Evolutionary conservation across 2,888 invertebrate species (phyloP).

Genomic region (Caenorhabditis macrosperma): DNA sequence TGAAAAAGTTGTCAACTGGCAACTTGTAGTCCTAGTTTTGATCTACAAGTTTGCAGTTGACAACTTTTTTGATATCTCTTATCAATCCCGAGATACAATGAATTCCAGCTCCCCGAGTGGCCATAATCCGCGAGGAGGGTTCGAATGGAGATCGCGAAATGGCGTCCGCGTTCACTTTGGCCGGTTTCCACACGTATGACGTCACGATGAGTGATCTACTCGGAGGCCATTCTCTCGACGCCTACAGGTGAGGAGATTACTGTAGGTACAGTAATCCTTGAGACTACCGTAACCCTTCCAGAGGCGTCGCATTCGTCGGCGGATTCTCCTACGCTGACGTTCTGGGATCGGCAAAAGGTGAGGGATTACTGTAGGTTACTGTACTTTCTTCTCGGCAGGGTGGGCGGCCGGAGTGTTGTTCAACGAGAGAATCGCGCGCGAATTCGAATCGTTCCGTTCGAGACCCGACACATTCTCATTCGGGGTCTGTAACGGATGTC

Average conservation of each 20-base stretch:
- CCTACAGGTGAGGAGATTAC: slow-evolving; percentile 27
- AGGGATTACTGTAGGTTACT: neutral
- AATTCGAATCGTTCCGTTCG: slow-evolving; percentile 87
- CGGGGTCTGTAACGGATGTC: slow-evolving; percentile 99
- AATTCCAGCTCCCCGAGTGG: slow-evolving; percentile 83
- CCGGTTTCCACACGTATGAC: slow-evolving; percentile 88
- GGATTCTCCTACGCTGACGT: slow-evolving; percentile 99
- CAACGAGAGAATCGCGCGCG: slow-evolving; percentile 86
- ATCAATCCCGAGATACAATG: too few relatives aligned
- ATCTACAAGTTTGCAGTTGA: too few relatives aligned
- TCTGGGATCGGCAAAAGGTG: slow-evolving; percentile 91
- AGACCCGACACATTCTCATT: slow-evolving; percentile 90
- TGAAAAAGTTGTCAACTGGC: too few relatives aligned
- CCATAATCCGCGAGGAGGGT: slow-evolving; percentile 96
- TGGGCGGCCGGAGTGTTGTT: slow-evolving; percentile 78
- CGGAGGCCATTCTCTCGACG: slow-evolving; percentile 40
- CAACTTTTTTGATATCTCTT: neutral
- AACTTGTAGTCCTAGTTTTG: neutral
- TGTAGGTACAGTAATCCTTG: neutral
- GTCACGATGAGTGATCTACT: slow-evolving; percentile 81
- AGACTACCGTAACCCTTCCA: slow-evolving; percentile 87
- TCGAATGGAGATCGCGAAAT: slow-evolving; percentile 98
- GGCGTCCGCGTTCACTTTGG: slow-evolving; percentile 90
- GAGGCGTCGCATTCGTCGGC: slow-evolving; percentile 93
- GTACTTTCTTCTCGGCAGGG: neutral